Evolutionary conservation across 2,113 vertebrate genomes (phyloP), one percentile per base, ranked within the genome.

Genomic region (Phycodurus eques): DNA sequence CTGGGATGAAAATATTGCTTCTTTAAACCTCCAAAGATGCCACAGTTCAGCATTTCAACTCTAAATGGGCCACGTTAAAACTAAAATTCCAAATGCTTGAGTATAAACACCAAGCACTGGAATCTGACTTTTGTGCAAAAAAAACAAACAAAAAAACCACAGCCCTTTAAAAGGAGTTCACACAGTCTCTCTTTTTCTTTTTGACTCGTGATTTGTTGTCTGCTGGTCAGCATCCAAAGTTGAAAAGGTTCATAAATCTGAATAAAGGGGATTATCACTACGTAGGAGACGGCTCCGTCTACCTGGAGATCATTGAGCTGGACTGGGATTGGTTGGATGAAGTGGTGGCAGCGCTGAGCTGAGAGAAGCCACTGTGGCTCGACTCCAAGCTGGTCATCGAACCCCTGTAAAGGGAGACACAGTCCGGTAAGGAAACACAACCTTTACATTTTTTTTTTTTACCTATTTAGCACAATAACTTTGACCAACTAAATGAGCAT

Each of bases 351-450:
- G 95, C 95, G 17, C 97, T 98, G 90, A 99, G 96, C 93, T 98
- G 96, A 14, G 97, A 99, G 87, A 99, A 99, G 46, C 96, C 97
- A 10, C 97, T 98, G 94, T 98, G 97, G 91, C 97, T 98, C 61
- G 96, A 99, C 91, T 99, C 97, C 90, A 99, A 90, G 87, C 97
- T 99, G 89, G 94, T 98, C 96, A 99, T 99, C 3, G 97, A 99
- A 51, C 96, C 96, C 91, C 97, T 98, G 92, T 0, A 78, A 7
- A 83, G 3, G 47, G 53, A 83, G 8, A 35, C 62, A 63, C 8
- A 39, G 56, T 46, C 39, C 11, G 0, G 54, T 70, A 13, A 79
- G 66, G 1, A 1, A n/a, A n/a, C n/a, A 54, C 1, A 20, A 8
- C 9, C 13, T 31, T 14, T 39, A 42, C 44, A 1, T 46, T n/a